Evolutionary conservation across 2,113 vertebrate genomes (phyloP).

Genomic region (Trichechus manatus): DNA sequence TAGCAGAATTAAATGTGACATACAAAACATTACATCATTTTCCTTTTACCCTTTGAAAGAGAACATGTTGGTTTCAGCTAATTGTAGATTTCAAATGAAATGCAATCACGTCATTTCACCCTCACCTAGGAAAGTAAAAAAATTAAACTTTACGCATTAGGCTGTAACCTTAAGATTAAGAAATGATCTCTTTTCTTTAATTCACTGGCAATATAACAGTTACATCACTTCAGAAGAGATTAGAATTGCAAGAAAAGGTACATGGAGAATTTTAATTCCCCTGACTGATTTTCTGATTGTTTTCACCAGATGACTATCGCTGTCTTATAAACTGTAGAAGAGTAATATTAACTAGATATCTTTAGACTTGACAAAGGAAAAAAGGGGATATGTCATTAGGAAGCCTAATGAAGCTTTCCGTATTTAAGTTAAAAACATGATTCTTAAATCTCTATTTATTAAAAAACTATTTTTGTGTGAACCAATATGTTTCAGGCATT

Average conservation of each 20-base stretch:
- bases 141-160: slow-evolving; percentile 62
- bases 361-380: neutral
- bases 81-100: slow-evolving; percentile 69
- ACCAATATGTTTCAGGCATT: neutral
- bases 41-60: slow-evolving; percentile 58
- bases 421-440: neutral
- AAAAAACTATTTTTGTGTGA: neutral
- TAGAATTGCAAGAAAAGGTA: neutral
- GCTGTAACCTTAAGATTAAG: slow-evolving; percentile 37
- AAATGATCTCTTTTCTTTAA: slow-evolving; percentile 25
- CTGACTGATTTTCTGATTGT: neutral
- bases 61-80: neutral
- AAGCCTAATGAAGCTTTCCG: neutral
- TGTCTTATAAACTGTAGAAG: slow-evolving; percentile 2
- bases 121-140: slow-evolving; percentile 33
- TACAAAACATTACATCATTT: slow-evolving; percentile 72
- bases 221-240: slow-evolving; percentile 12
- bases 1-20: slow-evolving; percentile 71
- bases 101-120: slow-evolving; percentile 55
- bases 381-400: neutral
- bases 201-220: neutral
- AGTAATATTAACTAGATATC: neutral
- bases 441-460: neutral
- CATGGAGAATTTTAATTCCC: slow-evolving; percentile 34
- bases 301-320: neutral